Evolutionary conservation across 92 coral and sea anemone species (phyloP), one percentile per base, ranked within the genome.

Genomic region (Nematostella vectensis): DNA sequence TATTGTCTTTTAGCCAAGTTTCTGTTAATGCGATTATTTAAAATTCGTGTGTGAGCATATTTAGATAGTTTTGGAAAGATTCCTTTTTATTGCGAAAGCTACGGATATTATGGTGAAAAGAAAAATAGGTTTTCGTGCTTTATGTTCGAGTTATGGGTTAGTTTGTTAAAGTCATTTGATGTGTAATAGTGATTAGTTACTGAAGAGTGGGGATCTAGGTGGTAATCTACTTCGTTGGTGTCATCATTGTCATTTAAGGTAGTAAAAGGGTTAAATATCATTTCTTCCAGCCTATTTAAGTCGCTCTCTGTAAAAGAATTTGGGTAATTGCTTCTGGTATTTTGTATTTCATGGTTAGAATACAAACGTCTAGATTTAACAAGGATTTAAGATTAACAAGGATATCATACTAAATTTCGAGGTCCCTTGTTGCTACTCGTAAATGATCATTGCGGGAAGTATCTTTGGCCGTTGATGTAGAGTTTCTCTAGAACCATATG

Each of bases 381-480:
- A 15, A 33, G 15, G 15, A 33, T 6, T 6, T 6, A 6, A 33
- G 6, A 33, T 33, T 6, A 33, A 6, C 6, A 33, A 33, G 40
- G 40, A 33, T 33, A 33, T 33, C 40, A 33, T 33, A 33, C 15
- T 6, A 33, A 15, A 33, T 33, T n/a, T n/a, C n/a, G n/a, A 33
- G 40, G 28, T 21, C 24, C 2, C n/a, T 50, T 24, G 17, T 28
- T 50, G 28, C 27, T 50, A 28, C 18, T 20, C 18, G 18, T 11
- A 20, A 44, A 11, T 20, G 50, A 25, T 33, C 8, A 15, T 33
- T 6, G 6, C 8, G 40, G 40, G 40, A 33, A 33, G 47, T 57
- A 67, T 1, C 63, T n/a, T 50, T 67, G 74, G 9, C 74, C 65
- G 24, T 74, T 62, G 15, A 74, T 67, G n/a, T 27, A 47, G 18